These are phyloP conservation scores for Macrotis lagotis DNA, from an alignment of 2,113 vertebrate species.

Conservation along the genomic window DNA sequence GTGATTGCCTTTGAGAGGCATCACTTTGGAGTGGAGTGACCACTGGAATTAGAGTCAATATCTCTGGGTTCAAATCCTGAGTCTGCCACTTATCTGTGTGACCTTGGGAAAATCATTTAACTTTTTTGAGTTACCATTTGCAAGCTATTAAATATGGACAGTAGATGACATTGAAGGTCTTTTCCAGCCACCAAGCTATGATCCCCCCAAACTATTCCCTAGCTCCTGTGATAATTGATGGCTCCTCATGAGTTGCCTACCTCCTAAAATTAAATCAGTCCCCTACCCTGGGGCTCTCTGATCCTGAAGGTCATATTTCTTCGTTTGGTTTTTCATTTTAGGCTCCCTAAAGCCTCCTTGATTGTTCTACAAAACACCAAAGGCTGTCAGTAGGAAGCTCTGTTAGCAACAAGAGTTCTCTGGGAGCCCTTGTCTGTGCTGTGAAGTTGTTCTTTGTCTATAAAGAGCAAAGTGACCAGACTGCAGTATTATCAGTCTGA, in stretches of 20 bases:
- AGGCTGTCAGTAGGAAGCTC: not conserved
- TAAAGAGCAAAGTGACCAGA: conserved; percentile 49
- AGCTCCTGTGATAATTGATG: not conserved
- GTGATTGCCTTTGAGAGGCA: not conserved
- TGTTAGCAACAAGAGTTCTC: conserved; percentile 9
- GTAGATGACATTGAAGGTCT: not conserved
- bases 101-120: not conserved
- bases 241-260: not conserved
- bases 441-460: not conserved
- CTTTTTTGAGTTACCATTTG: not conserved
- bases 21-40: not conserved
- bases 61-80: not conserved
- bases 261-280: not conserved
- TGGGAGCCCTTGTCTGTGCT: not conserved
- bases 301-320: not conserved
- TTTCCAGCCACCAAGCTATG: not conserved
- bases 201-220: not conserved
- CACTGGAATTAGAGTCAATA: not conserved
- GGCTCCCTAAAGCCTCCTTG: not conserved
- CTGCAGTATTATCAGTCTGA: not conserved
- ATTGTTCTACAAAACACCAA: not conserved
- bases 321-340: not conserved
- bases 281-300: not conserved
- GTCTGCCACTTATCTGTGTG: not conserved
- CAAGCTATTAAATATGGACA: not conserved